phyloP scores from a whole-genome alignment of 1,140 invertebrate genomes.

The Nephotettix cincticeps region DNA sequence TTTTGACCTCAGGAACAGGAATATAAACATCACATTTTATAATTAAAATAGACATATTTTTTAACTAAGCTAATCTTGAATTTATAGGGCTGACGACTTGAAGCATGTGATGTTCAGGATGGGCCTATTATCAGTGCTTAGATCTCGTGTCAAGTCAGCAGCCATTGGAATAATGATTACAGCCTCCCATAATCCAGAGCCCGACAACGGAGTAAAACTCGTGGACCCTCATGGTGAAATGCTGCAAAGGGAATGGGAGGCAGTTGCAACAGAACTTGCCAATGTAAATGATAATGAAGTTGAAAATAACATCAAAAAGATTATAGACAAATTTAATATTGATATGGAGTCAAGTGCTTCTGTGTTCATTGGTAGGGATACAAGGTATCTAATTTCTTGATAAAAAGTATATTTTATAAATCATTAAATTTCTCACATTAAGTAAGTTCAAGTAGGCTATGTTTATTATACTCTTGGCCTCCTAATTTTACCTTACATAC shows the following conservation, averaged over 20 bases:
- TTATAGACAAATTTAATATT: slow-evolving; percentile 62
- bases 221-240: slow-evolving; percentile 96
- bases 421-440: too few species aligned
- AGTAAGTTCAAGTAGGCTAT: too few species aligned
- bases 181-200: slow-evolving; percentile 95
- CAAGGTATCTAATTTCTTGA: too few species aligned
- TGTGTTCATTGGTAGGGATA: slow-evolving; percentile 73
- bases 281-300: slow-evolving; percentile 63
- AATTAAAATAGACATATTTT: not conserved
- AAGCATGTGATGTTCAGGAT: slow-evolving; percentile 90
- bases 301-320: slow-evolving; percentile 49
- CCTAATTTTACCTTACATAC: too few species aligned
- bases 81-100: slow-evolving; percentile 69
- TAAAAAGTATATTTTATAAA: too few species aligned
- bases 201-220: slow-evolving; percentile 97
- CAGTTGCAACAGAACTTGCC: slow-evolving; percentile 78
- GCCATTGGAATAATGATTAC: slow-evolving; percentile 97
- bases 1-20: not conserved
- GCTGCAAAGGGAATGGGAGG: slow-evolving; percentile 90
- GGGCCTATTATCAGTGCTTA: slow-evolving; percentile 86
- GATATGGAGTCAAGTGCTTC: slow-evolving; percentile 62
- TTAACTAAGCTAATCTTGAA: not conserved
- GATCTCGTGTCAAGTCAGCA: slow-evolving; percentile 73
- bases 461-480: too few species aligned
- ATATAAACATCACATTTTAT: not conserved